Evolutionary conservation across 2,113 vertebrate genomes (phyloP).

Genomic region (Aphyosemion australe): DNA sequence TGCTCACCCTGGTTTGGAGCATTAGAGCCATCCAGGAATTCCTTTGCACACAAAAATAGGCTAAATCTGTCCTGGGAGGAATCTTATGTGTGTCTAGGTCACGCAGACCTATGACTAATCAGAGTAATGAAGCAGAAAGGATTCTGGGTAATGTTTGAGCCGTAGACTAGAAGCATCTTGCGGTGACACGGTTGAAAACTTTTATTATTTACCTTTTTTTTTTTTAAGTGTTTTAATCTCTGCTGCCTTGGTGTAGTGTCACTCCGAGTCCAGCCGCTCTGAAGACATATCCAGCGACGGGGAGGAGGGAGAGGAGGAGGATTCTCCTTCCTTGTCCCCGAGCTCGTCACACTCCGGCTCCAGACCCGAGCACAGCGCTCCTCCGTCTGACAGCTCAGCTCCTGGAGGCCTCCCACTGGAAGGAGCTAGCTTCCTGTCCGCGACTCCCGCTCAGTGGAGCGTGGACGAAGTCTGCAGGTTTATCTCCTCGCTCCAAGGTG

Average conservation of each 20-base stretch:
- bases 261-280: constrained; percentile 94
- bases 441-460: constrained; percentile 91
- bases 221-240: not conserved
- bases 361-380: constrained; percentile 83
- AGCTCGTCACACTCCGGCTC: constrained; percentile 87
- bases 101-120: not conserved
- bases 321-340: constrained; percentile 89
- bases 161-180: too few species aligned
- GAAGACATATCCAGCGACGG: constrained; percentile 94
- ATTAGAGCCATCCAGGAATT: too few species aligned
- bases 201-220: too few species aligned
- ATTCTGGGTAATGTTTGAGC: too few species aligned
- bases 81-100: not conserved
- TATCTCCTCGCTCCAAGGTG: constrained; percentile 95
- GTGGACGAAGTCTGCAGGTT: constrained; percentile 96
- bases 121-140: not conserved
- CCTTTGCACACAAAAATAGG: too few species aligned
- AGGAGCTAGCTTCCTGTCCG: constrained; percentile 87
- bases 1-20: not conserved
- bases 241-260: constrained; percentile 74
- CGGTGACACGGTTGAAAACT: too few species aligned
- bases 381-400: constrained; percentile 77
- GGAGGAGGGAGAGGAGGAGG: constrained; percentile 86
- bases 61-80: too few species aligned
- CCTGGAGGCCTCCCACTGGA: constrained; percentile 85